These are phyloP conservation scores for Pocillopora grandis DNA, from an alignment of 92 coral and sea anemone genomes.

Conservation along the genomic window DNA sequence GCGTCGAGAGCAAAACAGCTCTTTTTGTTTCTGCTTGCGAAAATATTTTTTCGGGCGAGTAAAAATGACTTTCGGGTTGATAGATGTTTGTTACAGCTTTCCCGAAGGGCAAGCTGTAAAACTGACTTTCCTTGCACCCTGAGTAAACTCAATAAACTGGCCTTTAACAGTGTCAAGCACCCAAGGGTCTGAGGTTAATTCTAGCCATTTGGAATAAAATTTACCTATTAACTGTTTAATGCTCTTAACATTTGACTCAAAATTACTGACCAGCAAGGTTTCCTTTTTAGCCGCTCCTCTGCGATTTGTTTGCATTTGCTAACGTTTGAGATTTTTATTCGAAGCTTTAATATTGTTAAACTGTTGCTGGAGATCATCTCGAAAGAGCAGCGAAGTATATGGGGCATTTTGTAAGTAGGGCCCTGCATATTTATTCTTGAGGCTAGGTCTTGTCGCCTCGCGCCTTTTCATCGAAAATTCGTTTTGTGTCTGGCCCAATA, in stretches of 20 bases:
- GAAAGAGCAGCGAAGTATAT: not conserved
- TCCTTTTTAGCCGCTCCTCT: slow-evolving; percentile 24
- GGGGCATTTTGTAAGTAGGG: slow-evolving; percentile 38
- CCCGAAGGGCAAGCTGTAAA: too few relatives aligned
- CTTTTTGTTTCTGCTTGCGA: too few relatives aligned
- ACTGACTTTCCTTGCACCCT: too few relatives aligned
- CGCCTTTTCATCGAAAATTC: slow-evolving; percentile 34
- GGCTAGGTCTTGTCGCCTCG: slow-evolving; percentile 39
- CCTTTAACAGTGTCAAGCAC: slow-evolving; percentile 40
- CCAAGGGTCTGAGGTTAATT: slow-evolving; percentile 61
- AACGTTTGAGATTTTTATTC: slow-evolving; percentile 27
- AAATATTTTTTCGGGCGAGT: too few relatives aligned
- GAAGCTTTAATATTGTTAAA: slow-evolving; percentile 22
- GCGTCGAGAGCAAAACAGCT: too few relatives aligned
- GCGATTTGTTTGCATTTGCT: slow-evolving; percentile 20
- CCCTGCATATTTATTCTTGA: slow-evolving; percentile 30
- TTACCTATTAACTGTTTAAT: slow-evolving; percentile 25
- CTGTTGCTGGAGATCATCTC: slow-evolving; percentile 37
- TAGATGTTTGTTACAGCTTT: too few relatives aligned
- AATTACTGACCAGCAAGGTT: slow-evolving; percentile 31
- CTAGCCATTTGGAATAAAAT: slow-evolving; percentile 33
- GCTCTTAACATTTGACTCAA: slow-evolving; percentile 31
- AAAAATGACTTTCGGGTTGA: too few relatives aligned
- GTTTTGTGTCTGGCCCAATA: slow-evolving; percentile 44
- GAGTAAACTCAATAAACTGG: slow-evolving; percentile 15